A percentile compares a stretch with the other conserved stretches of the same genome.
Evolutionary conservation across 1,140 invertebrate genomes (phyloP).

Genomic region (Papilio polyxenes): DNA sequence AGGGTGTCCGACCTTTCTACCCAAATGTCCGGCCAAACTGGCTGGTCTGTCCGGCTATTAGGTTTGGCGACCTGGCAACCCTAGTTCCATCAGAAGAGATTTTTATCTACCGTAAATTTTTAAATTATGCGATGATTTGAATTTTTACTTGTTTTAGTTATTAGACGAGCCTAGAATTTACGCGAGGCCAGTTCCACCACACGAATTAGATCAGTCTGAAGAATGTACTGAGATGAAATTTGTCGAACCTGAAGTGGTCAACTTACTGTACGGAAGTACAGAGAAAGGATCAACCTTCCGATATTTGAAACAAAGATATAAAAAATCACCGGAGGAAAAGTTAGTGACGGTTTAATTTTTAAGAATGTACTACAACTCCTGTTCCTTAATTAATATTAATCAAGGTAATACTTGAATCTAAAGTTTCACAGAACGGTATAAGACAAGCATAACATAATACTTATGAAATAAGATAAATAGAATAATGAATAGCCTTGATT

Average conservation of each 20-base stretch:
- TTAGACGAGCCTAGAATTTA: conserved; percentile 56
- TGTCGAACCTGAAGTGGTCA: conserved; percentile 63
- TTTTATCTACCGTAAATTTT: background rate
- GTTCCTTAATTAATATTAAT: too few relatives aligned
- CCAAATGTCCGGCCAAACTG: too few relatives aligned
- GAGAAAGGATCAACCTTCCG: conserved; percentile 62
- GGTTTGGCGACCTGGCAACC: too few relatives aligned
- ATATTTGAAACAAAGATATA: conserved; percentile 69
- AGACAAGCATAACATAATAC: too few relatives aligned
- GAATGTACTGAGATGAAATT: conserved; percentile 68
- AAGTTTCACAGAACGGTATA: too few relatives aligned
- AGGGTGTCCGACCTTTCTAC: too few relatives aligned
- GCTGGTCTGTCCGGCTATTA: too few relatives aligned
- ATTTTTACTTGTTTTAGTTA: conserved; percentile 44
- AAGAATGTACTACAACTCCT: too few relatives aligned
- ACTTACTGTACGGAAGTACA: conserved; percentile 63
- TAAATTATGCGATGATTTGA: background rate
- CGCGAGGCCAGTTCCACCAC: conserved; percentile 48
- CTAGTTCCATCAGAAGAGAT: background rate
- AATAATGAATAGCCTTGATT: too few relatives aligned
- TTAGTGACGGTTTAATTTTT: conserved; percentile 43
- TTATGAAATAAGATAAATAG: too few relatives aligned
- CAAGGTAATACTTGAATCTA: too few relatives aligned
- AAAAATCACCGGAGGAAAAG: conserved; percentile 75
- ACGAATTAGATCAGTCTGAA: conserved; percentile 46